Conservation (phyloP, 2,888 invertebrate genomes). For the Dryococelus australis region DNA sequence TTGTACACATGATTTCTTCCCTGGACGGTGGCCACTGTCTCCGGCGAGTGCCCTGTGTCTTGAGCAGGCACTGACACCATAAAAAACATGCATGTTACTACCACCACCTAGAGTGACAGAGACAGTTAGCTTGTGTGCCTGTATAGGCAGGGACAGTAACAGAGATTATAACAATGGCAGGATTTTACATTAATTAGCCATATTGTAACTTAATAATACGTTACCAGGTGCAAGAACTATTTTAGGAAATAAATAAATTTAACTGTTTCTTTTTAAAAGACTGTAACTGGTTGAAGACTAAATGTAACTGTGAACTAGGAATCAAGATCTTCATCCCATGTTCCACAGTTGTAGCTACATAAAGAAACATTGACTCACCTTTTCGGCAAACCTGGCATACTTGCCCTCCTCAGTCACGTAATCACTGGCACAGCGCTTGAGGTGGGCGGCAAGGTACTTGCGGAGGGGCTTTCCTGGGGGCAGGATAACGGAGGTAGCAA, state of each 20-base stretch:
- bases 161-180: background rate
- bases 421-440: constrained; percentile 87
- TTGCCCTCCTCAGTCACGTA: constrained; percentile 92
- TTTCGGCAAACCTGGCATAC: constrained; percentile 91
- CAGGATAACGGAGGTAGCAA: constrained; percentile 82
- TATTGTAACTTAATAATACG: too few species aligned
- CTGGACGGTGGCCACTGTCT: constrained; percentile 90
- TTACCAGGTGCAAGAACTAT: too few species aligned
- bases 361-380: constrained; percentile 60
- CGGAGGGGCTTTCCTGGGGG: constrained; percentile 87
- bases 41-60: constrained; percentile 71
- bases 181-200: background rate
- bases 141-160: background rate
- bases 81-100: too few species aligned
- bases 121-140: background rate
- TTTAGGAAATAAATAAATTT: too few species aligned
- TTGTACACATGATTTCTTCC: constrained; percentile 92
- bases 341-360: too few species aligned
- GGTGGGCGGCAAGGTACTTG: constrained; percentile 86
- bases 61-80: constrained; percentile 69
- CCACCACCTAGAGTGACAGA: too few species aligned
- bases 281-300: too few species aligned
- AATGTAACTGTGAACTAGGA: too few species aligned
- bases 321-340: too few species aligned
- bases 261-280: too few species aligned